Percentiles rank a stretch among this genome's conserved stretches.
phyloP scores from a whole-genome alignment of 2,113 vertebrate genomes.

The human (Homo sapiens) region GRCh38 chr9:127344001-127344500 shows the following conservation, averaged over 20 bases:
- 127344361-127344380: not conserved
- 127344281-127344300: slow-evolving; percentile 96
- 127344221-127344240: slow-evolving; percentile 92
- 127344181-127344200: not conserved
- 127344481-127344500: not conserved
- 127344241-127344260: slow-evolving; percentile 97
- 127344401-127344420: not conserved
- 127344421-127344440: not conserved
- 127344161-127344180: not conserved
- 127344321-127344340: slow-evolving; percentile 97
- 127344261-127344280: slow-evolving; percentile 97
- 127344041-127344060: not conserved
- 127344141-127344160: not conserved
- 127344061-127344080: not conserved
- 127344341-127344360: slow-evolving; percentile 73
- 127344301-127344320: slow-evolving; percentile 99
- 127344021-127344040: accelerated
- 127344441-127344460: not conserved
- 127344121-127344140: not conserved
- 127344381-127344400: not conserved
- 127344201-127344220: not conserved
- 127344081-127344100: not conserved
- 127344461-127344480: not conserved
- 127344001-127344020: not conserved
- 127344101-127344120: not conserved